phyloP scores from a whole-genome alignment of 1,140 invertebrate genomes.

The Drosophila navojoa region DNA sequence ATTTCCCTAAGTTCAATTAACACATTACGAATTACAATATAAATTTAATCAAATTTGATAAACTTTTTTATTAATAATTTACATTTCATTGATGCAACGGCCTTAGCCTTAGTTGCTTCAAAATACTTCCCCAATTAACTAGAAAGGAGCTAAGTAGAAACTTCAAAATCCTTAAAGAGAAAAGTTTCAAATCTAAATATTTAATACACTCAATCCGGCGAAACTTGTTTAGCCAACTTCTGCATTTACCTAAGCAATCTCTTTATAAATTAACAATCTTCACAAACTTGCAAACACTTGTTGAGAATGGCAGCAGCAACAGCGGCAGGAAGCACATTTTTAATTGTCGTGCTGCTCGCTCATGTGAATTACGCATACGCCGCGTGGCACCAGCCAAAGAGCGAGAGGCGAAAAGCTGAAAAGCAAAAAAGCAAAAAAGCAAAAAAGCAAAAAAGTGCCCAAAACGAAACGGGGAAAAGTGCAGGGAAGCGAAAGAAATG shows the following conservation, averaged over 20 bases:
- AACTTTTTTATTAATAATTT: too few relatives aligned
- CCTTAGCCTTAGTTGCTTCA: too few relatives aligned
- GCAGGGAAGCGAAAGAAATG: conserved; percentile 53
- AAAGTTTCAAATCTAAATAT: background rate
- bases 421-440: background rate
- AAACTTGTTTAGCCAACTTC: background rate
- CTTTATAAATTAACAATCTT: background rate
- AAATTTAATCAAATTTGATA: too few relatives aligned
- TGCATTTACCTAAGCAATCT: background rate
- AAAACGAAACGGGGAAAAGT: background rate
- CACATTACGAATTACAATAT: too few relatives aligned
- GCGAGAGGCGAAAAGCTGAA: background rate
- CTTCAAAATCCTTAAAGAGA: background rate
- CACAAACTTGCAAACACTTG: conserved; percentile 49
- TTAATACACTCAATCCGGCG: background rate
- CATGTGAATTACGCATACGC: conserved; percentile 33
- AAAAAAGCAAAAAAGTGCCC: too few relatives aligned
- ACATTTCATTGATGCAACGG: too few relatives aligned
- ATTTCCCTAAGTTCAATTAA: too few relatives aligned
- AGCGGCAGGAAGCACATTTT: conserved; percentile 25
- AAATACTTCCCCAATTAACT: background rate
- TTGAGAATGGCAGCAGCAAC: conserved; percentile 42
- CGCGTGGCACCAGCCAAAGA: background rate
- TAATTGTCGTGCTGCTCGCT: conserved; percentile 56
- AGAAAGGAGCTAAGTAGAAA: background rate